Conservation (phyloP, 2,113 vertebrate species). For the Carettochelys insculpta region DNA sequence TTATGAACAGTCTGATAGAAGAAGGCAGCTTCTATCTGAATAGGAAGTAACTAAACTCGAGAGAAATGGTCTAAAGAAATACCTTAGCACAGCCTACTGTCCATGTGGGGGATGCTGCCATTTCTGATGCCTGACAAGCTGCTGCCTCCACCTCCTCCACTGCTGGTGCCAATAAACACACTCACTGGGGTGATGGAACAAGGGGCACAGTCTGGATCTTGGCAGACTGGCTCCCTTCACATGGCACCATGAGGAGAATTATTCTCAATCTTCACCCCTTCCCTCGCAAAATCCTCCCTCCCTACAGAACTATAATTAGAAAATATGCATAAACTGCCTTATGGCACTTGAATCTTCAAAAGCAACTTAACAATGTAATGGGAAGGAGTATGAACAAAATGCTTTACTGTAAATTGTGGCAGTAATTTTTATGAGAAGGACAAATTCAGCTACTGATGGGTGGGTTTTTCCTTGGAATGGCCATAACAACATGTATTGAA, state of each 20-base stretch:
- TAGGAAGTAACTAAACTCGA: neutral
- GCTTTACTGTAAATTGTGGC: neutral
- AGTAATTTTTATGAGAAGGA: neutral
- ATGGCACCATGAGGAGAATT: conserved; percentile 3
- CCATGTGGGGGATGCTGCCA: neutral
- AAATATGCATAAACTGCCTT: conserved; percentile 36
- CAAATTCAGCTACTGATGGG: neutral
- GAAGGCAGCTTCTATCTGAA: neutral
- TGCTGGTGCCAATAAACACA: neutral
- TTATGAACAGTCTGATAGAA: neutral
- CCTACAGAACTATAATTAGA: conserved; percentile 33
- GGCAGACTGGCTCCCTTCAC: conserved; percentile 1
- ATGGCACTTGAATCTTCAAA: conserved; percentile 1
- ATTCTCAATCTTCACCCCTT: conserved; percentile 1
- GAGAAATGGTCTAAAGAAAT: neutral
- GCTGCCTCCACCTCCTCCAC: neutral
- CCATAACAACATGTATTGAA: neutral
- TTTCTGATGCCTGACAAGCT: neutral
- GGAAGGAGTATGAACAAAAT: neutral
- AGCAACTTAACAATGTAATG: neutral
- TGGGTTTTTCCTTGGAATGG: neutral
- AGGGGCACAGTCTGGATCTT: conserved; percentile 26
- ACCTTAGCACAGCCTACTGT: neutral
- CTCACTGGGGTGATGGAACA: neutral
- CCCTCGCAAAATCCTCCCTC: conserved; percentile 8